Percentiles rank a stretch among this genome's conserved stretches.
phyloP scores from a whole-genome alignment of 2,113 vertebrate genomes.

The Proteles cristata region DNA sequence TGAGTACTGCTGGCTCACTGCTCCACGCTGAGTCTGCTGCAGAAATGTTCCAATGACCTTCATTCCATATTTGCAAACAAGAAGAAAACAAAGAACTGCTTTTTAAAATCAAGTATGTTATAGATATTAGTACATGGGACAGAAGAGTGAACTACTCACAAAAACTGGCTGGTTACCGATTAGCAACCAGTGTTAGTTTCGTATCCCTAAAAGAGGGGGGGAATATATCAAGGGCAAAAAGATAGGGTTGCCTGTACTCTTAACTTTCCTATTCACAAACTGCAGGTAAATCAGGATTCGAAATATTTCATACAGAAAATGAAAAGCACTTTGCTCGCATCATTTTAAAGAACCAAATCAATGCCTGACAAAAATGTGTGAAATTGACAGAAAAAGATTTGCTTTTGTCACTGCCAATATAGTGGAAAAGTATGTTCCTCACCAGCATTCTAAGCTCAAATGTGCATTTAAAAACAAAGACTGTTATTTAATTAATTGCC shows the following conservation, averaged over 20 bases:
- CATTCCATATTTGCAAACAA: constrained; percentile 77
- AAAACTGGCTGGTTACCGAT: constrained; percentile 59
- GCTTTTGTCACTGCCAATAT: constrained; percentile 51
- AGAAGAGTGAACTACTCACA: constrained; percentile 24
- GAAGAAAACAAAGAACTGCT: constrained; percentile 76
- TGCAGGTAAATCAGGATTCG: constrained; percentile 36
- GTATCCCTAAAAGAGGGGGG: not conserved
- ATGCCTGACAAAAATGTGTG: constrained; percentile 66
- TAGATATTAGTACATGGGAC: not conserved
- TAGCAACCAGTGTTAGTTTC: constrained; percentile 61
- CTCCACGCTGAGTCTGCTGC: constrained; percentile 70
- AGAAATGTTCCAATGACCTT: constrained; percentile 87
- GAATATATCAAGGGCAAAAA: constrained; percentile 77
- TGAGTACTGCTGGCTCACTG: constrained; percentile 52
- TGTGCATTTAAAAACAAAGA: constrained; percentile 66
- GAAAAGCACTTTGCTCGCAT: constrained; percentile 63
- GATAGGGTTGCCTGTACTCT: constrained; percentile 27
- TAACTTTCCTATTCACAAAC: constrained; percentile 61
- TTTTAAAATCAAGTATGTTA: constrained; percentile 8
- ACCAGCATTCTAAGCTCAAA: constrained; percentile 52
- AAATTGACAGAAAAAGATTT: constrained; percentile 50
- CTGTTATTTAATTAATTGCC: constrained; percentile 20
- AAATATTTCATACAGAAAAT: constrained; percentile 62
- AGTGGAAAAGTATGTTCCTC: constrained; percentile 47
- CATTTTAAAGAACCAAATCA: constrained; percentile 64